Conservation (phyloP, 2,113 vertebrate genomes). For the Sylvietta virens region DNA sequence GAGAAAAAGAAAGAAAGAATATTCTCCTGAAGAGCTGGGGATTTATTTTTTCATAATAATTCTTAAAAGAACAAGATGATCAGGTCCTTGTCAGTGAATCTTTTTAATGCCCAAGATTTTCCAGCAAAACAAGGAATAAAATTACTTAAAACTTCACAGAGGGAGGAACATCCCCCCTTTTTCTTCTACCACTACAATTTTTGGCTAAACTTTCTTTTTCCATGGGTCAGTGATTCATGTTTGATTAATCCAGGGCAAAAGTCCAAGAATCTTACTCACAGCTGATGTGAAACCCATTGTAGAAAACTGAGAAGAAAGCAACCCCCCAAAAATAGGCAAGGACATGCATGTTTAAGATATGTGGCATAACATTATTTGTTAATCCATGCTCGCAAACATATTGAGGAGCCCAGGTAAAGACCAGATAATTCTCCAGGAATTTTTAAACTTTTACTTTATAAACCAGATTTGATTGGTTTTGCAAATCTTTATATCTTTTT, state of each 20-base stretch:
- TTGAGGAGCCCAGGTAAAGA: not conserved
- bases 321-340: not conserved
- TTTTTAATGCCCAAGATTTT: not conserved
- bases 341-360: not conserved
- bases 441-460: not conserved
- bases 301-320: not conserved
- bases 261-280: conserved; percentile 10
- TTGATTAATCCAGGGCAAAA: conserved; percentile 29
- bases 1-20: not conserved
- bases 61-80: not conserved
- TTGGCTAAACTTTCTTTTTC: conserved; percentile 12
- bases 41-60: not conserved
- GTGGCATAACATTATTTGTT: not conserved
- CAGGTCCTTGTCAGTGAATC: not conserved
- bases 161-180: rapidly evolving
- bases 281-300: conserved; percentile 11
- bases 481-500: not conserved
- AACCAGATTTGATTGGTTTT: not conserved
- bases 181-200: not conserved
- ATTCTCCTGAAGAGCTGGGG: not conserved
- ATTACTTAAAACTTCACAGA: not conserved
- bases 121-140: not conserved
- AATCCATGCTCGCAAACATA: not conserved
- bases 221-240: not conserved
- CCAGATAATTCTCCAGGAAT: not conserved